Conservation (phyloP, 2,888 invertebrate species). For the Diabrotica balteata region DNA sequence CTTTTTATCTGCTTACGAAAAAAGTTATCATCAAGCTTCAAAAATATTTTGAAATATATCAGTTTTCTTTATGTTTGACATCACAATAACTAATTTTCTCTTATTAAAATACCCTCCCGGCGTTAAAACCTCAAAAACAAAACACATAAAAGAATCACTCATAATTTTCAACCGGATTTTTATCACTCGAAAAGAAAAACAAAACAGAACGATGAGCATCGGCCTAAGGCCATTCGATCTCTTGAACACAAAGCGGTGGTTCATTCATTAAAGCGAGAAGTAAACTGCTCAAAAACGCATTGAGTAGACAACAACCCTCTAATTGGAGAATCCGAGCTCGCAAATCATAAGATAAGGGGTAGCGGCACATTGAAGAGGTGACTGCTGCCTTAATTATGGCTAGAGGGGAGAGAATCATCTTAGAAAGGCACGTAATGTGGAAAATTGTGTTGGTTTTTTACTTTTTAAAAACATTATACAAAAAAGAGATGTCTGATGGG, state of each 20-base stretch:
- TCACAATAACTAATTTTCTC: no score
- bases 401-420: slow-evolving; percentile 15
- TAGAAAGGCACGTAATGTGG: slow-evolving; percentile 9
- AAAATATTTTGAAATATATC: no score
- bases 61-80: no score
- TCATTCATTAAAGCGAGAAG: slow-evolving; percentile 35
- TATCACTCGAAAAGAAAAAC: slow-evolving; percentile 9
- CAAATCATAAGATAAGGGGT: slow-evolving; percentile 11
- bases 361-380: slow-evolving; percentile 19
- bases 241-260: slow-evolving; percentile 28
- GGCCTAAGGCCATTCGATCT: slow-evolving; percentile 13
- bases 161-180: slow-evolving; percentile 2
- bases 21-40: no score
- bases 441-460: slow-evolving; percentile 7
- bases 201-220: slow-evolving; percentile 19
- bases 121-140: neutral
- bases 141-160: slow-evolving; percentile 7
- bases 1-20: no score
- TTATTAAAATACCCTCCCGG: neutral
- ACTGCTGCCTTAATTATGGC: slow-evolving; percentile 25
- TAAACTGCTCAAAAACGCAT: slow-evolving; percentile 43
- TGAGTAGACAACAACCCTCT: slow-evolving; percentile 43
- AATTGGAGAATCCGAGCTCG: slow-evolving; percentile 37
- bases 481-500: neutral
- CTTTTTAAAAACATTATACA: slow-evolving; percentile 11